Percentiles rank a stretch among this genome's conserved stretches.
Conservation (phyloP, 2,113 vertebrate genomes). For the Silurus asotus region DNA sequence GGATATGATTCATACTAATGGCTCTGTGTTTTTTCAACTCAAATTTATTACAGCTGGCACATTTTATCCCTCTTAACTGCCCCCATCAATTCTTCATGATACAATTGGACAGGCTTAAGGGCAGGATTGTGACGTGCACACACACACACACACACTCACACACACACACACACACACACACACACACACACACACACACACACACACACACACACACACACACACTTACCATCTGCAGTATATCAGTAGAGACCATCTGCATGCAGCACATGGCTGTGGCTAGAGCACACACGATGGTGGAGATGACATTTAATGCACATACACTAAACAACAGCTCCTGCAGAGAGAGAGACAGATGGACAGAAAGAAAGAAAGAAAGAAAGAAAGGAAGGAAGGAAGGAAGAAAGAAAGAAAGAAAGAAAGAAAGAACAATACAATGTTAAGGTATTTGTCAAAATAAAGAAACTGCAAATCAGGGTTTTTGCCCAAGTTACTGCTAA, state of each 20-base stretch:
- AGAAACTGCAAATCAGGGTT: neutral
- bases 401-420: conserved; percentile 16
- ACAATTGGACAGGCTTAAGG: conserved; percentile 32
- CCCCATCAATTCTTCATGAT: conserved; percentile 26
- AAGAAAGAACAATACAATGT: neutral
- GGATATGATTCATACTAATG: conserved; percentile 12
- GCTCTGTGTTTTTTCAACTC: conserved; percentile 13
- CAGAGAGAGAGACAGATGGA: conserved; percentile 48
- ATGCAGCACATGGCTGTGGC: conserved; percentile 99
- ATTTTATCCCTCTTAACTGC: conserved; percentile 44
- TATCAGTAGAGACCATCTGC: conserved; percentile 98
- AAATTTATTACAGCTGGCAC: conserved; percentile 32
- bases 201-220: neutral
- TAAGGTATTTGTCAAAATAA: neutral
- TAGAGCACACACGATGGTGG: conserved; percentile 95
- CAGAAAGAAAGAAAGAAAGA: neutral
- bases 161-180: conserved; percentile 58
- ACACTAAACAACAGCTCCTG: conserved; percentile 98
- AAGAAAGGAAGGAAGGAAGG: conserved; percentile 12
- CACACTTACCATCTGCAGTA: conserved; percentile 94
- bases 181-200: neutral
- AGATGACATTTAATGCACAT: conserved; percentile 95
- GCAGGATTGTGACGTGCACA: neutral
- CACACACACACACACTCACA: neutral
- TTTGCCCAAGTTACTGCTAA: neutral